Evolutionary conservation across 2,888 invertebrate species (phyloP).

Genomic region (Pteria penguin): DNA sequence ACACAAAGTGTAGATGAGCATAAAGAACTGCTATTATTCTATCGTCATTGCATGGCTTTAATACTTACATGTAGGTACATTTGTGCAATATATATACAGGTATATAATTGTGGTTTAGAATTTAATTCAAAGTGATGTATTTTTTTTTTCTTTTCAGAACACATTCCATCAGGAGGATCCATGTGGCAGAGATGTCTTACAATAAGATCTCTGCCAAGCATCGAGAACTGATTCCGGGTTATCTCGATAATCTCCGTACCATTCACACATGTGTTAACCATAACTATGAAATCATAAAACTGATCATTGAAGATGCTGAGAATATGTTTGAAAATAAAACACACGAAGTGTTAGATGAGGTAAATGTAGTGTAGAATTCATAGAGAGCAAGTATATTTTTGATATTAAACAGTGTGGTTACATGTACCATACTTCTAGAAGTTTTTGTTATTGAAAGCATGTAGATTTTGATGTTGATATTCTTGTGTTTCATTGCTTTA

Average conservation of each 20-base stretch:
- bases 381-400: background rate
- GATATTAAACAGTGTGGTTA: too few relatives aligned
- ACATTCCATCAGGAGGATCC: conserved; percentile 88
- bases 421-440: too few relatives aligned
- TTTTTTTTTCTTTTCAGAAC: conserved; percentile 86
- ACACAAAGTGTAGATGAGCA: too few relatives aligned
- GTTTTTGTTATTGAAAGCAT: too few relatives aligned
- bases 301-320: conserved; percentile 89
- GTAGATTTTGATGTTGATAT: too few relatives aligned
- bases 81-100: too few relatives aligned
- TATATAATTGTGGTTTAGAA: too few relatives aligned
- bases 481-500: too few relatives aligned
- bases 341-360: conserved; percentile 49
- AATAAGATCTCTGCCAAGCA: conserved; percentile 87
- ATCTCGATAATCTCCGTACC: conserved; percentile 87
- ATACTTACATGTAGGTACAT: too few relatives aligned
- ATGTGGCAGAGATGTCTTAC: conserved; percentile 88
- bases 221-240: conserved; percentile 87
- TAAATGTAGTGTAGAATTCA: background rate
- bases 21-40: too few relatives aligned
- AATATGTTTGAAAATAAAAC: conserved; percentile 89
- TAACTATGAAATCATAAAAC: conserved; percentile 84
- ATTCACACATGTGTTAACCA: conserved; percentile 89
- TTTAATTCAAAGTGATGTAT: too few relatives aligned
- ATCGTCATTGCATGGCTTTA: too few relatives aligned